Conservation (phyloP, 2,113 vertebrate genomes). For the Paratilapia polleni region DNA sequence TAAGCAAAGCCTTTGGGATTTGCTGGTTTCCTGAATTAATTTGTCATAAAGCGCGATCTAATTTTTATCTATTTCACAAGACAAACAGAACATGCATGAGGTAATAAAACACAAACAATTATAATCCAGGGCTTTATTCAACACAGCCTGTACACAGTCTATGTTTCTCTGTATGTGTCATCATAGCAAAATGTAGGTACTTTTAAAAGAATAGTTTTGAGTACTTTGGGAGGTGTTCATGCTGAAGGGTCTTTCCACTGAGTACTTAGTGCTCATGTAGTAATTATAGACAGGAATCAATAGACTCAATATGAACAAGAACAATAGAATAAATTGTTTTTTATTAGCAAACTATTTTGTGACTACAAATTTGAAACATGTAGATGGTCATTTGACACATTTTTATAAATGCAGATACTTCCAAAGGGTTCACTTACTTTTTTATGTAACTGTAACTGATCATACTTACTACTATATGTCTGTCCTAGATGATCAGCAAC, state of each 20-base stretch:
- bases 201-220: neutral
- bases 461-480: neutral
- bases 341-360: neutral
- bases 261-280: neutral
- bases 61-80: neutral
- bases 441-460: neutral
- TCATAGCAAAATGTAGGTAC: neutral
- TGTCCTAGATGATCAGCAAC: conserved; percentile 26
- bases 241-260: neutral
- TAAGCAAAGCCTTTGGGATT: neutral
- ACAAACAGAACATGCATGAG: neutral
- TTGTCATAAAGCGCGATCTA: neutral
- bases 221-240: conserved; percentile 1
- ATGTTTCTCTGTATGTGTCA: neutral
- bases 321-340: neutral
- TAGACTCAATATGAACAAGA: neutral
- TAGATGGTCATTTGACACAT: neutral
- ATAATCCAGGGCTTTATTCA: neutral
- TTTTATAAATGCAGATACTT: neutral
- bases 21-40: neutral
- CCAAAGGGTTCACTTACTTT: neutral
- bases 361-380: neutral
- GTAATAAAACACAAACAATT: neutral
- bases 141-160: neutral
- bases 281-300: neutral